Percentiles rank a stretch among this genome's conserved stretches.
Evolutionary conservation across 2,888 invertebrate species (phyloP).

Genomic region (Caenorhabditis imperialis): DNA sequence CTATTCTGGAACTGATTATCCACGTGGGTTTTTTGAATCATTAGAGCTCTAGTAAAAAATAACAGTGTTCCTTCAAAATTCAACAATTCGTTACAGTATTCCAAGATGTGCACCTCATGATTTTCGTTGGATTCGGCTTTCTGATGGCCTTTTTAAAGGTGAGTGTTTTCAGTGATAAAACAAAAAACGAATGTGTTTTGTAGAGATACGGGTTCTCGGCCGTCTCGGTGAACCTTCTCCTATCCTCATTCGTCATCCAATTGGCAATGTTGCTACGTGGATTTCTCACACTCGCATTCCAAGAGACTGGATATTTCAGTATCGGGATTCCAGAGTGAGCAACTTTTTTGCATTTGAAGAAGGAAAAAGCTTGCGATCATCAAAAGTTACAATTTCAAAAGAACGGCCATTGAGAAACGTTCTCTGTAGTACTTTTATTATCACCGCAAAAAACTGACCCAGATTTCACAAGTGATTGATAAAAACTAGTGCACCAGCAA

Average conservation of each 20-base stretch:
- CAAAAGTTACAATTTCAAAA: too few relatives aligned
- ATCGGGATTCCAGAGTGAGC: constrained; percentile 74
- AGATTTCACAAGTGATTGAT: constrained; percentile 4
- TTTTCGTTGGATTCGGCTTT: constrained; percentile 76
- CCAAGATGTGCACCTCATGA: constrained; percentile 78
- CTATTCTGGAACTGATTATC: constrained; percentile 71
- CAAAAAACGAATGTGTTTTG: background rate
- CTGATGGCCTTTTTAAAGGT: constrained; percentile 76
- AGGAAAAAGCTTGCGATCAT: too few relatives aligned
- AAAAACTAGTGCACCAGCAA: background rate
- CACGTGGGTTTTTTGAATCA: constrained; percentile 59
- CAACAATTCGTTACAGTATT: constrained; percentile 65
- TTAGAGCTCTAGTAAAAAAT: too few relatives aligned
- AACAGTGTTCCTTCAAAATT: background rate
- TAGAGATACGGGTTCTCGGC: constrained; percentile 89
- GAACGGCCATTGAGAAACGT: too few relatives aligned
- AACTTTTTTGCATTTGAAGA: too few relatives aligned
- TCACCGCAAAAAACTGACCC: too few relatives aligned
- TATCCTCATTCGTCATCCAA: constrained; percentile 88
- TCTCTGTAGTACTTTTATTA: too few relatives aligned
- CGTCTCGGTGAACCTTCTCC: constrained; percentile 89
- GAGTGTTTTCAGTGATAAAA: constrained; percentile 2
- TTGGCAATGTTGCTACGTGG: constrained; percentile 82
- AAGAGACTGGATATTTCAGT: constrained; percentile 67
- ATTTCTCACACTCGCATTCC: constrained; percentile 70